Evolutionary conservation across 2,888 invertebrate species (phyloP).

Genomic region (Blera fallax): DNA sequence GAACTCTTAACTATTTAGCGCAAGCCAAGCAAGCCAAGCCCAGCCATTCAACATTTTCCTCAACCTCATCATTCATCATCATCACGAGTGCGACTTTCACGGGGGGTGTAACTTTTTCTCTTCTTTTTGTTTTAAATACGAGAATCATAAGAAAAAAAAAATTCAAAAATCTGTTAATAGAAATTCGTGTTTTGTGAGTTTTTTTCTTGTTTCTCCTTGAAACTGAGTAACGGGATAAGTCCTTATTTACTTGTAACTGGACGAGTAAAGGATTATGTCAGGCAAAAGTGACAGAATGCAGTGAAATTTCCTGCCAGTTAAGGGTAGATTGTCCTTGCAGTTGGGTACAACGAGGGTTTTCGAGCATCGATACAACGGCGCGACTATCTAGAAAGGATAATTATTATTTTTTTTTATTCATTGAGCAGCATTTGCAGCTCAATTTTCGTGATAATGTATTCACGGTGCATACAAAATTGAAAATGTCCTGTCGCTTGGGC

Average conservation of each 20-base stretch:
- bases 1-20: constrained; percentile 62
- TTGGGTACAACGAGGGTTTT: constrained; percentile 6
- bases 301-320: not conserved
- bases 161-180: constrained; percentile 35
- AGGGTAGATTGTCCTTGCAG: not conserved
- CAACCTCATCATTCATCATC: constrained; percentile 67
- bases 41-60: constrained; percentile 65
- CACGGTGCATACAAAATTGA: constrained; percentile 70
- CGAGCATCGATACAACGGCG: not conserved
- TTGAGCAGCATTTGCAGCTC: constrained; percentile 17
- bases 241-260: not conserved
- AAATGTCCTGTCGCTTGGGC: constrained; percentile 56
- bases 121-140: not conserved
- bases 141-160: not conserved
- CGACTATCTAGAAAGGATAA: constrained; percentile 35
- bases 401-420: constrained; percentile 35
- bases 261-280: not conserved
- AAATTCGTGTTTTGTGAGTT: constrained; percentile 12
- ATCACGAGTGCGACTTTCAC: constrained; percentile 54
- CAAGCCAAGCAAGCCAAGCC: constrained; percentile 45
- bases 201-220: not conserved
- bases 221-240: not conserved
- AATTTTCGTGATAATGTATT: constrained; percentile 56
- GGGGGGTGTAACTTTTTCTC: constrained; percentile 42
- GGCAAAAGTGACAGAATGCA: constrained; percentile 16